phyloP scores from a whole-genome alignment of 2,797 vertebrate species.

The Alfaro cultratus region DNA sequence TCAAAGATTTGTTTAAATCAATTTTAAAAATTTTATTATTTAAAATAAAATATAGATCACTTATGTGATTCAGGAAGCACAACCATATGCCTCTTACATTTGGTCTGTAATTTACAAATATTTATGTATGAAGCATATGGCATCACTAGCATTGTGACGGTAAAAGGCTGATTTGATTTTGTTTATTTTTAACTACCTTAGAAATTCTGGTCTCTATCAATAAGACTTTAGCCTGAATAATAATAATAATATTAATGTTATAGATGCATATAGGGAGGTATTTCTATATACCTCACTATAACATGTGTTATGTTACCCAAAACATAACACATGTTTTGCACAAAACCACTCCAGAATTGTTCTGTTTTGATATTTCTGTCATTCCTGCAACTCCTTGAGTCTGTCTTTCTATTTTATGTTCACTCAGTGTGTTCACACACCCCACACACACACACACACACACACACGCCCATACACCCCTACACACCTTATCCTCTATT shows the following conservation, averaged over 20 bases:
- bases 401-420: neutral
- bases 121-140: neutral
- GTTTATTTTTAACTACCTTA: neutral
- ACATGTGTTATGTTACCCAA: no score
- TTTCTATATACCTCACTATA: no score
- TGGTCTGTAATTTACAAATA: neutral
- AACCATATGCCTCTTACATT: neutral
- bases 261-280: neutral
- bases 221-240: neutral
- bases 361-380: neutral
- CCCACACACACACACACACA: no score
- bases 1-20: neutral
- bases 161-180: neutral
- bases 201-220: neutral
- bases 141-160: neutral
- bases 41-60: neutral
- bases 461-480: neutral
- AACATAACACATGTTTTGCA: no score
- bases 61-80: neutral
- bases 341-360: neutral
- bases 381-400: no score
- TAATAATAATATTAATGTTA: neutral
- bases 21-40: neutral
- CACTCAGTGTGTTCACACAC: neutral
- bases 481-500: slow-evolving; percentile 3